A percentile compares a stretch with the other conserved stretches of the same genome.
Evolutionary conservation across 35 echinoderm and acorn worm genomes (phyloP).

Genomic region (Patiria miniata): DNA sequence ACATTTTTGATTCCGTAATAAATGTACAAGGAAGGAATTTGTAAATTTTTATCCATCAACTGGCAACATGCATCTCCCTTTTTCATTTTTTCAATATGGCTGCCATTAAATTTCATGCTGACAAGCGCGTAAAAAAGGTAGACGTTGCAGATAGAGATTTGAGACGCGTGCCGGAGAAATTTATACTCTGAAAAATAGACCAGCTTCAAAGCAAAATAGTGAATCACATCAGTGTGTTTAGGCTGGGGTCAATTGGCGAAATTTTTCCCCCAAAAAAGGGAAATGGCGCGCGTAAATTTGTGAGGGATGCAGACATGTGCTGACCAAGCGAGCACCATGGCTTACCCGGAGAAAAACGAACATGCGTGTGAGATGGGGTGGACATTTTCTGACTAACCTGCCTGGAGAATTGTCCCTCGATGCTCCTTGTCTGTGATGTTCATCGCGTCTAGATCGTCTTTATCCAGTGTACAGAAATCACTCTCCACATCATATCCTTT

Average conservation of each 20-base stretch:
- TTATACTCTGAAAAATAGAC: background rate
- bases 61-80: background rate
- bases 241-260: too few species aligned
- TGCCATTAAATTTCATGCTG: slow-evolving; percentile 65
- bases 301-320: background rate
- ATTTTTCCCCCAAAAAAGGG: background rate
- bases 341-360: slow-evolving; percentile 21
- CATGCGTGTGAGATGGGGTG: slow-evolving; percentile 45
- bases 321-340: slow-evolving; percentile 6
- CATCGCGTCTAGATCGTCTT: slow-evolving; percentile 63
- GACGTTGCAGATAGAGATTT: background rate
- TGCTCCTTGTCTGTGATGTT: slow-evolving; percentile 54
- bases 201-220: background rate
- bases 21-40: background rate
- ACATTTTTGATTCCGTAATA: too few species aligned
- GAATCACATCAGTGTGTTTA: too few species aligned
- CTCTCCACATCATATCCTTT: slow-evolving; percentile 83
- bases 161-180: background rate
- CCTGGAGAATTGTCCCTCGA: slow-evolving; percentile 61
- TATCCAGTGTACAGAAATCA: slow-evolving; percentile 56
- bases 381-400: slow-evolving; percentile 62
- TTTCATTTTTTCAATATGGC: slow-evolving; percentile 63
- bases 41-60: background rate
- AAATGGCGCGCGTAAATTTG: background rate
- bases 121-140: slow-evolving; percentile 40